A percentile compares a stretch with the other conserved stretches of the same genome.
These are phyloP conservation scores for Drosophila auraria DNA, from an alignment of 1,140 invertebrate genomes.

Conservation along the genomic window DNA sequence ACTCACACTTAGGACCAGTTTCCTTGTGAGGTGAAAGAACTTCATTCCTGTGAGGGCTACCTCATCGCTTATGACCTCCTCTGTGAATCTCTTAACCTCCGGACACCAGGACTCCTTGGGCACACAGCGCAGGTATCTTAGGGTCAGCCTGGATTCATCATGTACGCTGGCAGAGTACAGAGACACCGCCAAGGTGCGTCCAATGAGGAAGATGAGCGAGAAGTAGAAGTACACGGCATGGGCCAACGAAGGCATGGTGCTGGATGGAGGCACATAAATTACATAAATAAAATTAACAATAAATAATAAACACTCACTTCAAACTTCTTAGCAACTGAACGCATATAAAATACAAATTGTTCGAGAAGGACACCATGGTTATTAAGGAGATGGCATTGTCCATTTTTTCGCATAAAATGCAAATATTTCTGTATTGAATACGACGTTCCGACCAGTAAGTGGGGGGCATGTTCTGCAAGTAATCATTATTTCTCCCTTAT, in stretches of 20 bases:
- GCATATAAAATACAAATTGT: slow-evolving; percentile 84
- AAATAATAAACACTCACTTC: slow-evolving; percentile 58
- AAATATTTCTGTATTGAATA: slow-evolving; percentile 79
- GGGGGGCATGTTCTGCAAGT: slow-evolving; percentile 66
- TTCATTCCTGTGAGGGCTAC: slow-evolving; percentile 88
- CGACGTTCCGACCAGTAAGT: slow-evolving; percentile 74
- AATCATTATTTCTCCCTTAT: slow-evolving; percentile 24
- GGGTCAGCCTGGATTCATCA: slow-evolving; percentile 87
- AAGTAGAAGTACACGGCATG: slow-evolving; percentile 87
- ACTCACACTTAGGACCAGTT: slow-evolving; percentile 86
- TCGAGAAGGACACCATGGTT: slow-evolving; percentile 82
- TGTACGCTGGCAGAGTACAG: slow-evolving; percentile 88
- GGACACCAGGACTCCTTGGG: slow-evolving; percentile 87
- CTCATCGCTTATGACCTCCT: slow-evolving; percentile 87
- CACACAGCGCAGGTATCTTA: slow-evolving; percentile 87
- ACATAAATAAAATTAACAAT: background rate
- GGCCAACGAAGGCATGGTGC: slow-evolving; percentile 77
- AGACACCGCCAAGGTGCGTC: slow-evolving; percentile 87
- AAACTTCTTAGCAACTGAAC: slow-evolving; percentile 77
- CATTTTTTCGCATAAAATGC: slow-evolving; percentile 72
- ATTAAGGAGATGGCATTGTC: slow-evolving; percentile 81
- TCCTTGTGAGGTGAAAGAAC: slow-evolving; percentile 88
- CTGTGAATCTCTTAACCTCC: slow-evolving; percentile 87
- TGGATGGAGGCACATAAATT: slow-evolving; percentile 12
- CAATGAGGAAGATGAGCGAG: slow-evolving; percentile 88